phyloP scores from a whole-genome alignment of 2,113 vertebrate species.

The Edolisoma coerulescens region DNA sequence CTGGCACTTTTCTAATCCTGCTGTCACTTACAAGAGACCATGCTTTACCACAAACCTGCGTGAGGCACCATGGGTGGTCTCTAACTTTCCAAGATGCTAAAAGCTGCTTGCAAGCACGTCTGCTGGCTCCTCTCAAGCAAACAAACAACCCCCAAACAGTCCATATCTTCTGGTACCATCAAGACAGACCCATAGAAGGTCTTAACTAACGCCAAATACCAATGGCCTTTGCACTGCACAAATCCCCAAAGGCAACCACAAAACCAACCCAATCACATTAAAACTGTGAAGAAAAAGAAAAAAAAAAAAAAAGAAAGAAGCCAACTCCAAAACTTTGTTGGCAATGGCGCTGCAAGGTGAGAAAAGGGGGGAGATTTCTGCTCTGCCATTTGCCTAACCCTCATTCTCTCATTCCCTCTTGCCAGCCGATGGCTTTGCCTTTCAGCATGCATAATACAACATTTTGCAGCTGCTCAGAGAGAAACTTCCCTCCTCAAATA shows the following conservation, averaged over 20 bases:
- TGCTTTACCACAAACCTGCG: neutral
- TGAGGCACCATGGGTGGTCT: neutral
- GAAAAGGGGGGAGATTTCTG: neutral
- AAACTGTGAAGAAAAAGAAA: neutral
- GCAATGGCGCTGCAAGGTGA: neutral
- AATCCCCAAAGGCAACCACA: neutral
- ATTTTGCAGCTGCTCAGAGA: neutral
- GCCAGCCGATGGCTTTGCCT: neutral
- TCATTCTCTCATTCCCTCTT: neutral
- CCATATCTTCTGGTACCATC: neutral
- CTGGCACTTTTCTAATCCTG: neutral
- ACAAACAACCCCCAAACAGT: too few relatives aligned
- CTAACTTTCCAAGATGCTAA: neutral
- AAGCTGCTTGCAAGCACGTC: neutral
- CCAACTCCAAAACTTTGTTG: neutral
- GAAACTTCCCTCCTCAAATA: neutral
- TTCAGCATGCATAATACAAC: neutral
- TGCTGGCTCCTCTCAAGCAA: neutral
- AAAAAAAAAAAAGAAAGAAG: rapidly evolving
- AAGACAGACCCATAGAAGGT: neutral
- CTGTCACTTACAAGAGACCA: neutral
- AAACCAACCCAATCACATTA: neutral
- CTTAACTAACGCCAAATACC: neutral
- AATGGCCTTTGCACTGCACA: neutral
- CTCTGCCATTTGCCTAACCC: neutral